Percentiles rank a stretch among this genome's conserved stretches.
Conservation (phyloP, 2,797 vertebrate species). For the Poliocrania exsul region DNA sequence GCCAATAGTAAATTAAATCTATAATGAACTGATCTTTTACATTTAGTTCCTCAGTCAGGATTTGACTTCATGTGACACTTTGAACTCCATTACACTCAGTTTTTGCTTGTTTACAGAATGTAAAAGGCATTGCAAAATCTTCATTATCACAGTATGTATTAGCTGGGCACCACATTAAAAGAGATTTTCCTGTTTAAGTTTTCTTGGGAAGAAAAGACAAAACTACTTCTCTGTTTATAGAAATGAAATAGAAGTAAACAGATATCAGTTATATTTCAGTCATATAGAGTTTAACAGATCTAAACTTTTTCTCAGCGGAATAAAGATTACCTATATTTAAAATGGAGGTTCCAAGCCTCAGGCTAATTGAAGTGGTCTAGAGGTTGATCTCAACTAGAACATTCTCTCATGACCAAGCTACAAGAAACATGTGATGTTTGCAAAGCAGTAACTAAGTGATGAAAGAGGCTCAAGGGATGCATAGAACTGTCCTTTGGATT, state of each 20-base stretch:
- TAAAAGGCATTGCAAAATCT: not conserved
- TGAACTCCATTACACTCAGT: not conserved
- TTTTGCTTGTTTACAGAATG: not conserved
- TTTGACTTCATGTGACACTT: not conserved
- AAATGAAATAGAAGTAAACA: not conserved
- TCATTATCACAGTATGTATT: not conserved
- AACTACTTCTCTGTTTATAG: not conserved
- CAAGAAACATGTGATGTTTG: not conserved
- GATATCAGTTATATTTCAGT: not conserved
- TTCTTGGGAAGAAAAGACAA: not conserved
- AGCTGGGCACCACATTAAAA: not conserved
- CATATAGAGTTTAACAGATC: not conserved
- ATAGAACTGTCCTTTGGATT: not conserved
- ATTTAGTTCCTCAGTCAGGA: not conserved
- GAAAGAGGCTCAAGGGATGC: not conserved
- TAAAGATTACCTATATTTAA: not conserved
- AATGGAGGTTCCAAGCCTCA: fast-evolving
- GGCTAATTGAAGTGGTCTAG: not conserved
- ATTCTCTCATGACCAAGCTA: not conserved
- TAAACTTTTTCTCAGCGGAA: not conserved
- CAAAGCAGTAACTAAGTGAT: not conserved
- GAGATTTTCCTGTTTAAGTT: not conserved
- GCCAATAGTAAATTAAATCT: not conserved
- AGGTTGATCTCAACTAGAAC: not conserved
- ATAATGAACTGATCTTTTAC: not conserved